Conservation (phyloP, 2,797 vertebrate genomes). For the Pangasius mekongensis region DNA sequence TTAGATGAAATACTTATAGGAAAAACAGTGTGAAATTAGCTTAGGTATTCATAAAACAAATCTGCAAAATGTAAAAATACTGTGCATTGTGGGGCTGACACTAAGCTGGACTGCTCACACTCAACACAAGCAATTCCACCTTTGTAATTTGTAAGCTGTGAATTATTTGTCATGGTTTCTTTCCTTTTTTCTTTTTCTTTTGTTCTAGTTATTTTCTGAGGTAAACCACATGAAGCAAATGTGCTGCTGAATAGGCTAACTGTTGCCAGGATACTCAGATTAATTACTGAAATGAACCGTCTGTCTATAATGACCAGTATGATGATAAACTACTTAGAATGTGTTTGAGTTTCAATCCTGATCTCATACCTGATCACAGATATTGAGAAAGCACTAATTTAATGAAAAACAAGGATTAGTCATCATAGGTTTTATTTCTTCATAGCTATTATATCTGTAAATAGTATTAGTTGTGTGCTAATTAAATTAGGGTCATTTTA, state of each 20-base stretch:
- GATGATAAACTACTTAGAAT: neutral
- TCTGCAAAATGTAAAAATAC: neutral
- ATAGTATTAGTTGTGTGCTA: neutral
- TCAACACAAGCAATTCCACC: neutral
- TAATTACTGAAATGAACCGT: neutral
- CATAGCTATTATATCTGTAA: neutral
- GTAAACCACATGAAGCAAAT: neutral
- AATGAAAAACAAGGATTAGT: neutral
- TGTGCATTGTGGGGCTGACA: neutral
- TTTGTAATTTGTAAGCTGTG: neutral
- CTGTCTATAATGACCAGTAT: neutral
- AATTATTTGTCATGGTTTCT: neutral
- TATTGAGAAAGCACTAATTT: neutral
- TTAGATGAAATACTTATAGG: neutral
- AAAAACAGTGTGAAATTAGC: neutral
- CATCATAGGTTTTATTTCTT: neutral
- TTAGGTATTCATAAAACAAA: neutral
- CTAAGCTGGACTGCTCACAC: neutral
- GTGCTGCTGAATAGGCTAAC: neutral
- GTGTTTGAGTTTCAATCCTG: neutral
- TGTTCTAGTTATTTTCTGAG: neutral
- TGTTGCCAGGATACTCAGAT: conserved; percentile 4
- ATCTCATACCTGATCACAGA: neutral
- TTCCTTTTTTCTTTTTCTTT: neutral
- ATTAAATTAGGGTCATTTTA: neutral